Base-by-base conservation (phyloP, 2,888 invertebrate species). In the Invenusta paracnida region DNA sequence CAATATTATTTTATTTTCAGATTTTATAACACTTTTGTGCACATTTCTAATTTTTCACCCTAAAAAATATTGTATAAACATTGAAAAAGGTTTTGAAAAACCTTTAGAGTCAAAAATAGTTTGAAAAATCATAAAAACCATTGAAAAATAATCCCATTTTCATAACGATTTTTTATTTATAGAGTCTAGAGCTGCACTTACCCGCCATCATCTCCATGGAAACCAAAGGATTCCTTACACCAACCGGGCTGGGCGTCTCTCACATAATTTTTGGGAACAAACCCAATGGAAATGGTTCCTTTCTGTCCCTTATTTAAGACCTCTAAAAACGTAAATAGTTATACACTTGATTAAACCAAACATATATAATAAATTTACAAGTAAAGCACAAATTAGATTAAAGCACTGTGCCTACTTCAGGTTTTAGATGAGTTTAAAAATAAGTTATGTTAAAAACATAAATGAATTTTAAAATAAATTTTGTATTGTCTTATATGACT, bases 131-230 rank as follows among this genome's bases (percentile, higher is more conserved):
- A 17, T 11, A 11, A 48, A 48, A 48, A 48, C 48, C 5, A 48
- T 48, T 17, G 17, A 48, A 48, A 17, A 48, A 48, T 48, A 48
- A 48, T 11, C 48, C 17, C 48, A 48, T 11, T 79, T 11, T 27
- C 2, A 48, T 48, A 17, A 48, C 48, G 48, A 48, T 48, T 48
- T 11, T 48, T 48, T 48, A 5, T 11, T 48, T 79, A 2, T 79
- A 11, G 5, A 5, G 5, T 79, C 5, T 79, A 82, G 2, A 29
- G 31, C 28, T 2, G 17, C 81, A 29, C n/a, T 81, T 48, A 73
- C 92, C 90, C 91, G 87, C 92, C 92, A 89, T 92, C 91, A 87
- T 91, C 92, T n/a, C 91, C 90, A 88, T 91, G 91, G 87, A 91
- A 92, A 5, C 91, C 92, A 0, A 92, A 89, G 86, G 92, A 92